Evolutionary conservation across 2,113 vertebrate species (phyloP).

Genomic region (Galbula dea): DNA sequence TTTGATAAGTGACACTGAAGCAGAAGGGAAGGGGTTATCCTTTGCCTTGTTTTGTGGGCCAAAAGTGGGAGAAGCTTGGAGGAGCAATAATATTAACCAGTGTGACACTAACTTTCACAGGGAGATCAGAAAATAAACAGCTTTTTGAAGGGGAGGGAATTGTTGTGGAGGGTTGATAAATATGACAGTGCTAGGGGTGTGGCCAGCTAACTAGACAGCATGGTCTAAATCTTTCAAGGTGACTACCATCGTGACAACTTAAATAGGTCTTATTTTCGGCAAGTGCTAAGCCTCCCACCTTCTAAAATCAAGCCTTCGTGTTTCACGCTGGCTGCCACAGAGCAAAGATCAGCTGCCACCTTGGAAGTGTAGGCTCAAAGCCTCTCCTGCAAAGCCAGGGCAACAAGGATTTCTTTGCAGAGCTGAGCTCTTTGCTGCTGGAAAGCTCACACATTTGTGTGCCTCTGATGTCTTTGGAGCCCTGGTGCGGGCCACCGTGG

Average conservation of each 20-base stretch:
- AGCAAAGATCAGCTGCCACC: neutral
- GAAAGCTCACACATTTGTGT: neutral
- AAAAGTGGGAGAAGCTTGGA: neutral
- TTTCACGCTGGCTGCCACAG: neutral
- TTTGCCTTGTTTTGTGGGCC: neutral
- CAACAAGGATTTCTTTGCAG: neutral
- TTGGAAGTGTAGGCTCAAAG: neutral
- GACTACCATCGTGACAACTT: slow-evolving; percentile 41
- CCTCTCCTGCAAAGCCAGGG: neutral
- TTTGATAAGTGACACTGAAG: neutral
- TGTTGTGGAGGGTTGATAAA: neutral
- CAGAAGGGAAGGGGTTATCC: slow-evolving; percentile 6
- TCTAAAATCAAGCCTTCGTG: slow-evolving; percentile 23
- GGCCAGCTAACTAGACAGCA: neutral
- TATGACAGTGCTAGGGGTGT: neutral
- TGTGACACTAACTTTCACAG: neutral
- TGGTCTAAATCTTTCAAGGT: slow-evolving; percentile 45
- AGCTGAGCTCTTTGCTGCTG: neutral
- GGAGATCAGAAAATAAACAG: neutral
- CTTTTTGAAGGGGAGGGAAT: neutral
- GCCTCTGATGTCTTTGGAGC: neutral
- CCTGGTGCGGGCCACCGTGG: neutral
- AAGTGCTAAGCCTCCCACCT: slow-evolving; percentile 33
- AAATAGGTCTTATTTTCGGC: slow-evolving; percentile 43
- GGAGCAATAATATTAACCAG: neutral